These are phyloP conservation scores for Chaetodon trifascialis DNA, from an alignment of 2,113 vertebrate species.

Conservation along the genomic window DNA sequence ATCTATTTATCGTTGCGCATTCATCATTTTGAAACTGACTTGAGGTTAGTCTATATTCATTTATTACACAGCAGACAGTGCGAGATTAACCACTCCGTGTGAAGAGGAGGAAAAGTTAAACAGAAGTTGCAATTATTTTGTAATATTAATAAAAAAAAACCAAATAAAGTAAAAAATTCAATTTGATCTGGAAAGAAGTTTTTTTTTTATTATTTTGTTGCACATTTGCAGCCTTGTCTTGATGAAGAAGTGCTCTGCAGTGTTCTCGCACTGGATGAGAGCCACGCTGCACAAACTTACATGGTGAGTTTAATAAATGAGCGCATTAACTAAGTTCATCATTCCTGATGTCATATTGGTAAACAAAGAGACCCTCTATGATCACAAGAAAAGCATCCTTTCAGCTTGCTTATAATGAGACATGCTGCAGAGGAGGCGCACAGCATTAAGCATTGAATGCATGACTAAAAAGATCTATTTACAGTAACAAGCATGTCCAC, in stretches of 20 bases:
- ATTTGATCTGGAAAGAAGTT: neutral
- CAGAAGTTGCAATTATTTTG: neutral
- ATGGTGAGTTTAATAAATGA: constrained; percentile 42
- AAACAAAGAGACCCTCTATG: constrained; percentile 53
- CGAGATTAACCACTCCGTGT: neutral
- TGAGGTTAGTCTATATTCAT: neutral
- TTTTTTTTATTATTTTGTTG: neutral
- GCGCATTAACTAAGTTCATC: constrained; percentile 29
- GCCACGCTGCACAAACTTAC: constrained; percentile 20
- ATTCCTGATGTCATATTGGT: constrained; percentile 23
- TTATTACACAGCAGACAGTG: neutral
- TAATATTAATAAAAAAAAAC: neutral
- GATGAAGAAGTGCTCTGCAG: neutral
- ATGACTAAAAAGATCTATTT: constrained; percentile 52
- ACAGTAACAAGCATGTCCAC: constrained; percentile 24
- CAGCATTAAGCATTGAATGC: constrained; percentile 23
- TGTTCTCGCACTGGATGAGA: neutral
- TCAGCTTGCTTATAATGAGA: constrained; percentile 47
- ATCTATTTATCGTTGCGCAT: constrained; percentile 20
- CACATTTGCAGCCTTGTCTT: constrained; percentile 23
- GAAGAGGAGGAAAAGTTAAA: neutral
- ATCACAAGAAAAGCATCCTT: constrained; percentile 54
- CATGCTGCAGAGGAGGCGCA: constrained; percentile 36
- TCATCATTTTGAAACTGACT: constrained; percentile 20
- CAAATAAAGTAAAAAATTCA: neutral